phyloP scores from a whole-genome alignment of 2,113 vertebrate genomes.

The Axis porcinus region DNA sequence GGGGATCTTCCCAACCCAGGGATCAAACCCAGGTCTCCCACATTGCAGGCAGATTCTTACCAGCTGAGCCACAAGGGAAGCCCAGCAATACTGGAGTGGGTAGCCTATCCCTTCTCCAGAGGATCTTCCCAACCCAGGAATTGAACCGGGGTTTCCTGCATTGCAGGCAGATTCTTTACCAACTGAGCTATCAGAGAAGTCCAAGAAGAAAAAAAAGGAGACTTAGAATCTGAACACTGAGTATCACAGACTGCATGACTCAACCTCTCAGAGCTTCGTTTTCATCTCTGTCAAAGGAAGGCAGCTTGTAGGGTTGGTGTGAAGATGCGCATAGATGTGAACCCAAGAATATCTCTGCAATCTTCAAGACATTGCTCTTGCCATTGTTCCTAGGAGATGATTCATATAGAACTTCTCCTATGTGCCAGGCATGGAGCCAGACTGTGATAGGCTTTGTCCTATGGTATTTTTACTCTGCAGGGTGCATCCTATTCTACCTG shows the following conservation, averaged over 20 bases:
- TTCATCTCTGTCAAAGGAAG: neutral
- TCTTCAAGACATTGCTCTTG: neutral
- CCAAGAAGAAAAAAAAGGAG: no score
- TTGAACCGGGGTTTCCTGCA: neutral
- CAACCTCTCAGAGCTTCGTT: neutral
- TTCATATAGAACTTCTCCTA: neutral
- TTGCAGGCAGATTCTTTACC: neutral
- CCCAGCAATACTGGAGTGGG: neutral
- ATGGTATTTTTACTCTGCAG: accelerated
- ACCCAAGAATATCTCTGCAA: neutral
- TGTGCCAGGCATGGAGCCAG: neutral
- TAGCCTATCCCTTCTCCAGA: neutral
- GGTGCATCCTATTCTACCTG: accelerated
- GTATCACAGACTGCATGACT: accelerated
- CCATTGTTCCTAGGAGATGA: neutral
- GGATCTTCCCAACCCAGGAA: neutral
- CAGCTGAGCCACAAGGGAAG: neutral
- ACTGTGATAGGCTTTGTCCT: neutral
- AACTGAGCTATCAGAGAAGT: neutral
- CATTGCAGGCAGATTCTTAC: neutral
- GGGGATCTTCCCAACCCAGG: neutral
- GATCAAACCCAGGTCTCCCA: accelerated
- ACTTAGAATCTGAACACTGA: neutral
- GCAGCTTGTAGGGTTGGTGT: neutral
- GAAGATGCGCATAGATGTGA: neutral